Base-by-base conservation (phyloP, 2,888 invertebrate species). In the Archips xylosteana region DNA sequence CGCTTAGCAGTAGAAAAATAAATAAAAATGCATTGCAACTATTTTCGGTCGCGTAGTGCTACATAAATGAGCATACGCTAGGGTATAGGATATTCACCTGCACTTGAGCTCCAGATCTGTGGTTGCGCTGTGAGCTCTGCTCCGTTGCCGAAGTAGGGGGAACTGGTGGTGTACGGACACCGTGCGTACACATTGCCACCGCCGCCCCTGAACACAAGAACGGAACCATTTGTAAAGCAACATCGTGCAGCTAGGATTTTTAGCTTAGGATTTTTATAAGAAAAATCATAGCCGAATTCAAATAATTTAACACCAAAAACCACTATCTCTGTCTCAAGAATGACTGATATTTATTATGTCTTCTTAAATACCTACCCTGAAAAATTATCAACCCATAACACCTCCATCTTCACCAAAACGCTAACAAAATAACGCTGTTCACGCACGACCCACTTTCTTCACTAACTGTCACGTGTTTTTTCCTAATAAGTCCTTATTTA, bases 121-220 rank as follows among this genome's bases (percentile, higher is more conserved):
- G 87, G 75, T 79, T 89, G 92, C 63, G 87, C 75, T 49, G 77
- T 70, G 23, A 84, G 77, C 12, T 84, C 85, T 10, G 80, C 76
- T 75, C 87, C 86, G 76, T 83, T 84, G 74, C 84, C 76, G 85
- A 90, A 93, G 88, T 92, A 92, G 3, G 91, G 88, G 59, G 92
- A 86, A 73, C 88, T 81, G 76, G 84, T 83, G 32, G 82, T 70
- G 87, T 90, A 92, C 10, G 83, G 80, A 83, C 92, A 90, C 70
- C 91, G 89, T 57, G 88, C 74, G 84, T 90, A 91, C 75, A 83
- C 83, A 73, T 85, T 83, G 70, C 84, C 81, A 60, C 83, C 78
- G 32, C 78, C 47, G 13, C 63, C 47, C 63, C 65, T 65, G 64
- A 3, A n/a, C 65, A 63, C n/a, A 47, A 65, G 4, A 60, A 12